Conservation (phyloP, 2,113 vertebrate genomes). For the Herpailurus yagouaroundi region DNA sequence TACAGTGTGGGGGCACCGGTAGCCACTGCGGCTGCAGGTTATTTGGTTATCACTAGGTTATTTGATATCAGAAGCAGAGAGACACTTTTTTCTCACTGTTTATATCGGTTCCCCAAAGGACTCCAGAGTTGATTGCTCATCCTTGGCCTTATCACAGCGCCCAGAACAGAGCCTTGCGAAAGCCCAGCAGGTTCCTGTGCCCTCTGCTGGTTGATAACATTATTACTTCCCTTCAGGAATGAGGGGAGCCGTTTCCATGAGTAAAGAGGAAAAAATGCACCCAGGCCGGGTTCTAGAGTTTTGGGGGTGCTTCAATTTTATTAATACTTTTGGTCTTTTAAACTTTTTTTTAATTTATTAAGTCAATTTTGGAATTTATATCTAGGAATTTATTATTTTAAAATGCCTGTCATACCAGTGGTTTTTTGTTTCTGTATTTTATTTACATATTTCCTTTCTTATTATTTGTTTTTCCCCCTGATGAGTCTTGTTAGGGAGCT, state of each 20-base stretch:
- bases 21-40: background rate
- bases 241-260: background rate
- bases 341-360: background rate
- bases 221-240: background rate
- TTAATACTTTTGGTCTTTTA: background rate
- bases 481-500: background rate
- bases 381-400: constrained; percentile 7
- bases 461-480: background rate
- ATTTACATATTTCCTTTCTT: background rate
- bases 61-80: background rate
- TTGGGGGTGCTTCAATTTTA: background rate
- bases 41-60: background rate
- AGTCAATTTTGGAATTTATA: background rate
- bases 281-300: background rate
- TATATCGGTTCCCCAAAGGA: background rate
- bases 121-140: background rate
- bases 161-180: background rate
- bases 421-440: background rate
- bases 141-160: background rate
- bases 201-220: background rate
- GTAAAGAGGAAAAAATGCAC: background rate
- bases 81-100: background rate
- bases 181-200: too few species aligned
- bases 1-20: background rate
- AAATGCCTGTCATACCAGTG: background rate